These are phyloP conservation scores for Alligator mississippiensis DNA, from an alignment of 2,113 vertebrate genomes.

Conservation along the genomic window DNA sequence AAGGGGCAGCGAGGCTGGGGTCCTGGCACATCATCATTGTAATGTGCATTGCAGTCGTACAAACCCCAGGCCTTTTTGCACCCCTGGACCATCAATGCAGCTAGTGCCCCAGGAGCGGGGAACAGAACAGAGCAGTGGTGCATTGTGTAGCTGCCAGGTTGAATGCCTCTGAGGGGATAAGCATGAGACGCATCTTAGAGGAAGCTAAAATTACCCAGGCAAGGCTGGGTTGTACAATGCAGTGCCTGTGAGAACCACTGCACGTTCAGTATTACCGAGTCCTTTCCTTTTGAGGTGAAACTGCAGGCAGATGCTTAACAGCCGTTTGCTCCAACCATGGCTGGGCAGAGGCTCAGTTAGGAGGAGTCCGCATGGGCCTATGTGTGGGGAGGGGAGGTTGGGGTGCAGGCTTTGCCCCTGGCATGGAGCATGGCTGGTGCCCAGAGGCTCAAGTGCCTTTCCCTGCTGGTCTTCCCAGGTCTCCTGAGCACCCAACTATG, in stretches of 20 bases:
- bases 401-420: accelerated
- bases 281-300: too few relatives aligned
- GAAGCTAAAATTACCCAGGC: background rate
- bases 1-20: too few relatives aligned
- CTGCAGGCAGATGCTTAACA: accelerated
- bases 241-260: accelerated
- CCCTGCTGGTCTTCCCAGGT: background rate
- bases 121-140: too few relatives aligned
- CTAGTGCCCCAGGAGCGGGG: too few relatives aligned
- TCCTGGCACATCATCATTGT: too few relatives aligned
- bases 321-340: too few relatives aligned
- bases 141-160: background rate
- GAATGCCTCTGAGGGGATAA: accelerated
- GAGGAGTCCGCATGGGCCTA: too few relatives aligned
- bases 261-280: accelerated
- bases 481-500: constrained; percentile 1
- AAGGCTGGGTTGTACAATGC: accelerated
- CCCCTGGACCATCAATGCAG: background rate
- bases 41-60: too few relatives aligned
- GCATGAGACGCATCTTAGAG: accelerated
- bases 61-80: background rate
- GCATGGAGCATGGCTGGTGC: too few relatives aligned
- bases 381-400: background rate
- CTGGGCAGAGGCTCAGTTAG: too few relatives aligned
- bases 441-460: background rate